phyloP scores from a whole-genome alignment of 2,113 vertebrate genomes.

The Hylia prasina region DNA sequence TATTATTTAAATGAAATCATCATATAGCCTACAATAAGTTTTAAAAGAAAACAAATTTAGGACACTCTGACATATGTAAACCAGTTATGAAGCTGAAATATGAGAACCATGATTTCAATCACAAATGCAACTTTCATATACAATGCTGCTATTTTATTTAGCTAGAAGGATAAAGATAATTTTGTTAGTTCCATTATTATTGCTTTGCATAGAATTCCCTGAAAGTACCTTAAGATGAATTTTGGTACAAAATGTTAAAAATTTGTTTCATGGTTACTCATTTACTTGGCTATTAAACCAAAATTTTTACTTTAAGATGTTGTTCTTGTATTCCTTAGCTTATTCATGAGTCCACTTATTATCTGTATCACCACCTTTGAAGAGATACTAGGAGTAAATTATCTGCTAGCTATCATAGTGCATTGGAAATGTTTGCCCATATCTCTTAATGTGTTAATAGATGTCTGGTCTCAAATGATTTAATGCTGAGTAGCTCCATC shows the following conservation, averaged over 20 bases:
- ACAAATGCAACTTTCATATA: background rate
- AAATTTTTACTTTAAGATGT: background rate
- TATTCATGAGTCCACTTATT: background rate
- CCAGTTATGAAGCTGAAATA: background rate
- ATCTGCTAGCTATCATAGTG: background rate
- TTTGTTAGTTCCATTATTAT: background rate
- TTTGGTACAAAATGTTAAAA: background rate
- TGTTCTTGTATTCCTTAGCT: background rate
- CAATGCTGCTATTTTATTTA: background rate
- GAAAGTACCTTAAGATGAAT: background rate
- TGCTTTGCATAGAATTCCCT: background rate
- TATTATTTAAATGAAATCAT: background rate
- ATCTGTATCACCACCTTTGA: background rate
- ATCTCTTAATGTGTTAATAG: background rate
- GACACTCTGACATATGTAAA: background rate
- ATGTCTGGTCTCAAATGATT: slow-evolving; percentile 6
- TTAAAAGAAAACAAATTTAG: background rate
- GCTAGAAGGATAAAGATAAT: background rate
- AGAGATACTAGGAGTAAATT: background rate
- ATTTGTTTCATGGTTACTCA: background rate
- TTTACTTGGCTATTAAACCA: background rate
- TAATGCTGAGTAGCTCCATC: background rate
- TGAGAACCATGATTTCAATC: background rate
- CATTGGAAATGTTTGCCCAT: background rate
- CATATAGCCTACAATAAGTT: background rate